Conservation (phyloP, 2,113 vertebrate species). For the Catharus bicknelli region DNA sequence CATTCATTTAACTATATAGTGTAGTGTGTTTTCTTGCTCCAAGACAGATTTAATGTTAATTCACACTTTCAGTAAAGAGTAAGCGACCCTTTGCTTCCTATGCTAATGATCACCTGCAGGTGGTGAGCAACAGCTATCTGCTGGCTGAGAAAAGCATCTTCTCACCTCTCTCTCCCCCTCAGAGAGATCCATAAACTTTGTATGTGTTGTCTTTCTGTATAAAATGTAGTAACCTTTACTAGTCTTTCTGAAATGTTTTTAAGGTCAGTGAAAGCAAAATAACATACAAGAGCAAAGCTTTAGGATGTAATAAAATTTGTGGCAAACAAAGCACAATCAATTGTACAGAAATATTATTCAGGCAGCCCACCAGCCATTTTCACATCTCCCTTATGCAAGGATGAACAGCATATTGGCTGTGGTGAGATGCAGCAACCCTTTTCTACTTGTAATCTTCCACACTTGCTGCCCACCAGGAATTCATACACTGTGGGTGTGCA, state of each 20-base stretch:
- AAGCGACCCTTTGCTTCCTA: background rate
- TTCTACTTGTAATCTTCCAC: background rate
- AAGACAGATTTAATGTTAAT: background rate
- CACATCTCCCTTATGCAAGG: background rate
- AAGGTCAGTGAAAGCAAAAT: background rate
- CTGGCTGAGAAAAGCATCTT: background rate
- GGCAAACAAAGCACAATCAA: background rate
- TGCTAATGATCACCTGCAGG: background rate
- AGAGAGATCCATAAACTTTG: background rate
- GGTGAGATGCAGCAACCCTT: background rate
- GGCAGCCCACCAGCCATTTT: background rate
- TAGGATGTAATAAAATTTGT: background rate
- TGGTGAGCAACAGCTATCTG: background rate
- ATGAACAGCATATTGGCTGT: background rate
- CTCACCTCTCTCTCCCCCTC: background rate
- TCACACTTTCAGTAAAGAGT: background rate
- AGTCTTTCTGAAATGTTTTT: background rate
- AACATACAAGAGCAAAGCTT: fast-evolving
- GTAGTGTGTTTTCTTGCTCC: background rate
- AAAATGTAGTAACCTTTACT: background rate
- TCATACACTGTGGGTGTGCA: background rate
- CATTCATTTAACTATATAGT: background rate
- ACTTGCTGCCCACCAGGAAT: background rate
- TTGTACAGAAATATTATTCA: background rate
- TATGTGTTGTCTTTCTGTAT: background rate